phyloP scores from a whole-genome alignment of 2,888 invertebrate species.

The Bellardia bayeri region DNA sequence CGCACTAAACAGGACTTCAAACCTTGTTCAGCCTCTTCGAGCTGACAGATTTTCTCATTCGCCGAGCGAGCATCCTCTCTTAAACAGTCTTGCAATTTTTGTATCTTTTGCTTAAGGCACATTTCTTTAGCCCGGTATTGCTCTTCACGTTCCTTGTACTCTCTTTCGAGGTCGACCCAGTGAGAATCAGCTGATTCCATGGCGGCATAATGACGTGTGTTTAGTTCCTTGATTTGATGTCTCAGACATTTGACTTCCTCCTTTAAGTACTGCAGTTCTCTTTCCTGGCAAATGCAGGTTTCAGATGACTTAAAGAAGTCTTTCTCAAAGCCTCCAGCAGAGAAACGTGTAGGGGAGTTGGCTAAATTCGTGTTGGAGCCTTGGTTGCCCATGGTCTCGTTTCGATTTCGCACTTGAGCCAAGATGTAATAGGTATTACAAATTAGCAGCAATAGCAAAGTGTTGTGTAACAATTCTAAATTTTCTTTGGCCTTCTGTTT shows the following conservation, averaged over 20 bases:
- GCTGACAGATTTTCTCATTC: slow-evolving; percentile 85
- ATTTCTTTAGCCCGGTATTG: slow-evolving; percentile 84
- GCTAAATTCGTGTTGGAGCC: slow-evolving; percentile 20
- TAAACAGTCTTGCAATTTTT: slow-evolving; percentile 86
- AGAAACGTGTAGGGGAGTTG: neutral
- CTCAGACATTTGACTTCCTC: slow-evolving; percentile 81
- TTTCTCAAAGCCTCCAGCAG: slow-evolving; percentile 14
- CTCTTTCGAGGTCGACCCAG: slow-evolving; percentile 89
- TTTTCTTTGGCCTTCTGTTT: slow-evolving; percentile 82
- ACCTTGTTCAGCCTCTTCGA: slow-evolving; percentile 86
- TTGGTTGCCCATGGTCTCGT: slow-evolving; percentile 71
- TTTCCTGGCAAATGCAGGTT: slow-evolving; percentile 55
- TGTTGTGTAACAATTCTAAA: slow-evolving; percentile 78
- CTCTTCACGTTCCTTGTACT: slow-evolving; percentile 87
- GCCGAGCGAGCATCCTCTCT: slow-evolving; percentile 85
- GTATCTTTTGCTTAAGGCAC: slow-evolving; percentile 86
- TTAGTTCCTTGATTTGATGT: slow-evolving; percentile 85
- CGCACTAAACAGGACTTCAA: slow-evolving; percentile 86
- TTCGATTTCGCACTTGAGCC: slow-evolving; percentile 58
- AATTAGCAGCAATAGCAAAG: slow-evolving; percentile 79
- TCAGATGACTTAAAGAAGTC: neutral
- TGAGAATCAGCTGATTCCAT: slow-evolving; percentile 89
- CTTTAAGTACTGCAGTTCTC: slow-evolving; percentile 77
- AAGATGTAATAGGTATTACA: slow-evolving; percentile 74
- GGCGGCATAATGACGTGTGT: slow-evolving; percentile 89